phyloP scores from a whole-genome alignment of 2,113 vertebrate species.

The Neopipo cinnamomea region DNA sequence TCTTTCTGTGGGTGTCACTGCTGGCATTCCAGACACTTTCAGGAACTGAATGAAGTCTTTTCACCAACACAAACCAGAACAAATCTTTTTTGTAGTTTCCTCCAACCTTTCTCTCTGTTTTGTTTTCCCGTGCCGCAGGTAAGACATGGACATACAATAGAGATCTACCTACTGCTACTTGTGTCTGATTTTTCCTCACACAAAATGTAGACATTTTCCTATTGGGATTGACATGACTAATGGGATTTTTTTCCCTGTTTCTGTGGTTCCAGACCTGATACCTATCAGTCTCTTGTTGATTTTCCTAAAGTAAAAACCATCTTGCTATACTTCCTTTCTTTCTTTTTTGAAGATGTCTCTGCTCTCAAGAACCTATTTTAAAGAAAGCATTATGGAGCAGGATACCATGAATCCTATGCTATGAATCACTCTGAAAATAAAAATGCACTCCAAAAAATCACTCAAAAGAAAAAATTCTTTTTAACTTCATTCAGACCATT shows the following conservation, averaged over 20 bases:
- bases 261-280: background rate
- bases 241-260: background rate
- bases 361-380: background rate
- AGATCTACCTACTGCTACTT: background rate
- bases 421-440: fast-evolving
- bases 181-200: background rate
- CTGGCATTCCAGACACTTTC: background rate
- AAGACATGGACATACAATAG: background rate
- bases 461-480: background rate
- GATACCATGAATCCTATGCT: background rate
- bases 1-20: background rate
- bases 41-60: background rate
- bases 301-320: background rate
- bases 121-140: background rate
- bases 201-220: background rate
- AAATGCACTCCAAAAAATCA: no score
- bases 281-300: background rate
- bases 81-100: background rate
- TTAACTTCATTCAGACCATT: background rate
- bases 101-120: background rate
- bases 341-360: background rate
- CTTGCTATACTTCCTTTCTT: background rate
- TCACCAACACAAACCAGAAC: background rate
- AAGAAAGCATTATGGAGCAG: background rate
- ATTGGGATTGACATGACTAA: background rate